phyloP scores from a whole-genome alignment of 1,140 invertebrate species.

The Drosophila asahinai region DNA sequence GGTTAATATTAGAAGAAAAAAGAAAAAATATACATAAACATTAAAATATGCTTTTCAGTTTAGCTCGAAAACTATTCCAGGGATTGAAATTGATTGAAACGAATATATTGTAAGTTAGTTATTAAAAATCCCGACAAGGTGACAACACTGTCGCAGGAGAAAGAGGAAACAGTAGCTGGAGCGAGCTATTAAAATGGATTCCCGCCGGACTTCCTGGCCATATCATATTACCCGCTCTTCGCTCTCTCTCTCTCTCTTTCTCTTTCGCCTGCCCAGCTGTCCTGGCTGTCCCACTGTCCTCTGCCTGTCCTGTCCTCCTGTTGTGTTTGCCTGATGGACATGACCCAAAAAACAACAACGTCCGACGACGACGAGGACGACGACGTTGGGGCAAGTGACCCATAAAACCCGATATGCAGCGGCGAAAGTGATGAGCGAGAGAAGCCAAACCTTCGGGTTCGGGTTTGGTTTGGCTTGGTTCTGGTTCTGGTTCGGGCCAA shows the following conservation, averaged over 20 bases:
- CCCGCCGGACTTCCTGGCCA: conserved; percentile 80
- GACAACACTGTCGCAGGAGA: background rate
- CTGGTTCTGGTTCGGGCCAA: conserved; percentile 52
- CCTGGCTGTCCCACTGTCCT: background rate
- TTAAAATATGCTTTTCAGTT: conserved; percentile 17
- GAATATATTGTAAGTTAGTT: too few relatives aligned
- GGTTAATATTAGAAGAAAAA: conserved; percentile 11
- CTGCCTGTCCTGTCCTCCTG: conserved; percentile 1
- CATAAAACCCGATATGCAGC: conserved; percentile 54
- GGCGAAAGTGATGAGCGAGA: conserved; percentile 55
- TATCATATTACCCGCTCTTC: conserved; percentile 71
- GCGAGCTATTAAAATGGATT: conserved; percentile 79
- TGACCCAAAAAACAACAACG: conserved; percentile 71
- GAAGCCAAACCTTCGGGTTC: conserved; percentile 33
- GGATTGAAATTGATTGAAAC: background rate
- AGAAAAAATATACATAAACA: conserved; percentile 4
- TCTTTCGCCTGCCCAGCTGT: background rate
- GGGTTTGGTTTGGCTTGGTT: background rate
- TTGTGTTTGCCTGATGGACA: conserved; percentile 67
- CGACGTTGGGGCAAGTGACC: conserved; percentile 37
- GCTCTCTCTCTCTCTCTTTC: background rate
- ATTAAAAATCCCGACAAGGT: background rate
- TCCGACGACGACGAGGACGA: background rate
- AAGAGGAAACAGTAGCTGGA: conserved; percentile 7
- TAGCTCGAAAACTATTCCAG: background rate